Conservation (phyloP, 30 jellyfish, hydroid and myxozoan genomes). For the Haliclystus octoradiatus region DNA sequence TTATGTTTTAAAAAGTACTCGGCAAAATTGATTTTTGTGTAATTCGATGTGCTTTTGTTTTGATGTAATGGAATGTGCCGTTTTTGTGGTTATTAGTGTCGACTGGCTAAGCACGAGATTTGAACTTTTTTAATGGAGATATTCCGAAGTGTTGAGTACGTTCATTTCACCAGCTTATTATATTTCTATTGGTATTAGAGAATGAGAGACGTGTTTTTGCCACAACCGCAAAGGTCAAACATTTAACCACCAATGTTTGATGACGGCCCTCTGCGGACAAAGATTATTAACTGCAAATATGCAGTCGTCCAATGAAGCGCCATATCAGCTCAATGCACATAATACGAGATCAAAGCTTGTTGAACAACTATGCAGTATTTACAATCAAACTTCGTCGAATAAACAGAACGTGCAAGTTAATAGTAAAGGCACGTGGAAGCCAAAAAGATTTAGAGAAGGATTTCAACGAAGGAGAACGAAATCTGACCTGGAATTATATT, state of each 20-base stretch:
- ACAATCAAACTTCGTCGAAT: not conserved
- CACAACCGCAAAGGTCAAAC: not conserved
- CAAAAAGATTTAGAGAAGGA: not conserved
- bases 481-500: not conserved
- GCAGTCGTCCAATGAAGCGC: constrained; percentile 1
- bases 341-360: not conserved
- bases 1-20: too few species aligned
- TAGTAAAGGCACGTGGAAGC: not conserved
- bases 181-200: too few species aligned
- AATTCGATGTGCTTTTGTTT: too few species aligned
- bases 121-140: not conserved
- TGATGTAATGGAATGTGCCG: too few species aligned
- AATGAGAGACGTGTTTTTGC: not conserved
- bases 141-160: not conserved
- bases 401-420: not conserved
- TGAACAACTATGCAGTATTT: not conserved
- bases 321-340: not conserved
- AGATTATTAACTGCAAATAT: not conserved
- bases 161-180: too few species aligned
- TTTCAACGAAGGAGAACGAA: not conserved
- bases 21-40: too few species aligned
- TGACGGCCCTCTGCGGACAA: constrained; percentile 2
- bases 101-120: not conserved
- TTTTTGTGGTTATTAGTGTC: too few species aligned
- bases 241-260: not conserved